Evolutionary conservation across 2,797 vertebrate species (phyloP), one percentile per base, ranked within the genome.

Genomic region (Amblyopsis hoosieri): DNA sequence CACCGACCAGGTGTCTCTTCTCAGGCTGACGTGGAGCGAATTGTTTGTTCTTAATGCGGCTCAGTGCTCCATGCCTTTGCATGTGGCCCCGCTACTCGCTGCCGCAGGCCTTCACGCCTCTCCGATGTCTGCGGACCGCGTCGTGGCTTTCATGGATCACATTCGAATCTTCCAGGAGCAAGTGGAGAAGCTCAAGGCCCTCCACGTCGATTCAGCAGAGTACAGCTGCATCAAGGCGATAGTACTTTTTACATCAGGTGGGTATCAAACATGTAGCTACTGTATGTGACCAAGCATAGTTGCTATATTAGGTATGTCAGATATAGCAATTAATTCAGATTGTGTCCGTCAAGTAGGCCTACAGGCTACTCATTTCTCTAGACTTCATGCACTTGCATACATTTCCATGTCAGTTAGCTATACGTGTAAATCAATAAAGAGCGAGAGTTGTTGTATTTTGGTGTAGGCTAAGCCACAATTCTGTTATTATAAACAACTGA

Each of bases 71-170:
- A 97, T 99, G 97, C 97, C 97, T 71, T 94, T 99, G 73, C 97
- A 98, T 87, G 96, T 98, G 92, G 97, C 97, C 79, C 97, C 97
- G 66, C 93, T 98, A 73, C 92, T 98, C 82, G 97, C 97, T 65
- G 97, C 97, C 53, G 97, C 97, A 54, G 97, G 97, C 90, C 95
- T 99, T 85, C 97, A 99, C 85, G 97, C 97, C 71, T 98, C 97
- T 62, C 97, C 97, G 67, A 98, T 98, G 97, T 98, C 97, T 46
- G 97, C 97, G 69, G 97, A 99, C 91, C 94, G 96, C 63, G 97
- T 99, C 83, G 97, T 99, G 91, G 96, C 97, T 91, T 99, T 99
- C 94, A 99, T 99, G 97, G 97, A 99, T 94, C 97, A 98, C 95
- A 98, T 99, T 91, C 95, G 96, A 87, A 97, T 99, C 93, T 99